Evolutionary conservation across 2,888 invertebrate species (phyloP).

Genomic region (Hermaeophaga mercurialis): DNA sequence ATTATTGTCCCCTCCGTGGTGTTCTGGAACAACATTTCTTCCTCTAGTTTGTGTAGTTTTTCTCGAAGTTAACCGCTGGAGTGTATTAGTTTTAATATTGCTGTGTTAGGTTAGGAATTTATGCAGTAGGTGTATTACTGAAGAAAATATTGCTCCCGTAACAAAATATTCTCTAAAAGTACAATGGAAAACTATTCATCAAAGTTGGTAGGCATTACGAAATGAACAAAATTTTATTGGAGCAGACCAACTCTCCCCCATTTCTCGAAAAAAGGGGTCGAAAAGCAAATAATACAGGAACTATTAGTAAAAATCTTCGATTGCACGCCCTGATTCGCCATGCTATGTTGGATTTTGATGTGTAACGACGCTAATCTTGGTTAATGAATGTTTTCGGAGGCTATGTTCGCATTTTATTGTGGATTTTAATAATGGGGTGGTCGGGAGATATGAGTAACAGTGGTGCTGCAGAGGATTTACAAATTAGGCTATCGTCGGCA

Average conservation of each 20-base stretch:
- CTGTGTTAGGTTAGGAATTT: no score
- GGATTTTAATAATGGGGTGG: constrained; percentile 25
- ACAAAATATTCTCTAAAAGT: no score
- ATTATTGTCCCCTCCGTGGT: no score
- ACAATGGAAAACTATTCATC: no score
- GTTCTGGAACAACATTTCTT: no score
- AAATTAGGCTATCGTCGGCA: constrained; percentile 11
- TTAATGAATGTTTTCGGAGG: constrained; percentile 28
- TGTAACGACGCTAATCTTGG: constrained; percentile 33
- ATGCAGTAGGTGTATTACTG: no score
- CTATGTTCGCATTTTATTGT: constrained; percentile 22
- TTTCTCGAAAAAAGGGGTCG: neutral
- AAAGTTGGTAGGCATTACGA: no score
- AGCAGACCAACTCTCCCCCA: neutral
- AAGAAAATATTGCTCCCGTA: no score
- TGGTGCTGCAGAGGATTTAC: constrained; percentile 16
- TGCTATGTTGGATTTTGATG: constrained; percentile 27
- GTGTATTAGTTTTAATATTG: no score
- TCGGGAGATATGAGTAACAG: neutral
- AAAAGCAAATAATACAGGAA: constrained; percentile 12
- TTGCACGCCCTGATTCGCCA: constrained; percentile 13
- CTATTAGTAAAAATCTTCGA: constrained; percentile 23
- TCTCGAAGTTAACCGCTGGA: no score
- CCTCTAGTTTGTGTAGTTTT: no score
- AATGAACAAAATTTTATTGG: no score